Conservation (phyloP, 2,113 vertebrate species). For the Fregata magnificens region DNA sequence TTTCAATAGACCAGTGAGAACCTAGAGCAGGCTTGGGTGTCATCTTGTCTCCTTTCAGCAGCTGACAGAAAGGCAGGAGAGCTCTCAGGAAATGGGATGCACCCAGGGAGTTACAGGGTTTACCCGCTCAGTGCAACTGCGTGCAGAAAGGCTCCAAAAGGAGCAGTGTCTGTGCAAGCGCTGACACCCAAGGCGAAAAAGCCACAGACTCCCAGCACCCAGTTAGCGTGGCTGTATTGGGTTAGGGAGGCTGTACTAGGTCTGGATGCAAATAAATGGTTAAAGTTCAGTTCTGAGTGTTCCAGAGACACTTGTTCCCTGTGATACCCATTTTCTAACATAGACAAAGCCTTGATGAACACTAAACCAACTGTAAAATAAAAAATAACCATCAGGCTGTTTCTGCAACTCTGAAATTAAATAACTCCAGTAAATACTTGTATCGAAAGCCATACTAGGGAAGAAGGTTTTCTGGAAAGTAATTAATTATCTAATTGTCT, state of each 20-base stretch:
- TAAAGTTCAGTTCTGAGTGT: neutral
- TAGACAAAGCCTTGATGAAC: neutral
- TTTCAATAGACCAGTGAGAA: neutral
- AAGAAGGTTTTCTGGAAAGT: neutral
- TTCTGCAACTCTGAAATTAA: neutral
- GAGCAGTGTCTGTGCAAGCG: neutral
- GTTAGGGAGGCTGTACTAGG: neutral
- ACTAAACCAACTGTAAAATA: neutral
- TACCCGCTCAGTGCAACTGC: rapidly evolving
- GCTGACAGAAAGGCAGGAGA: neutral
- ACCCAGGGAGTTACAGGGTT: neutral
- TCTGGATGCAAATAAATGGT: neutral
- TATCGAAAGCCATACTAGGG: neutral
- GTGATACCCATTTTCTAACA: neutral
- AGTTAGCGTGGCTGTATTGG: neutral
- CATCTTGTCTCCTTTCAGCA: neutral
- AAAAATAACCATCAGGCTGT: neutral
- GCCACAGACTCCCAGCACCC: neutral
- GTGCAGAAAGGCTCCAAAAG: neutral
- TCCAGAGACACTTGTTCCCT: neutral
- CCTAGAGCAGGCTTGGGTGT: rapidly evolving
- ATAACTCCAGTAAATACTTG: neutral
- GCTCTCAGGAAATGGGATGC: neutral
- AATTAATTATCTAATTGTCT: neutral
- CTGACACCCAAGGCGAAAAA: rapidly evolving